Conservation (phyloP, 2,888 invertebrate genomes). For the Adelognathus sp. region DNA sequence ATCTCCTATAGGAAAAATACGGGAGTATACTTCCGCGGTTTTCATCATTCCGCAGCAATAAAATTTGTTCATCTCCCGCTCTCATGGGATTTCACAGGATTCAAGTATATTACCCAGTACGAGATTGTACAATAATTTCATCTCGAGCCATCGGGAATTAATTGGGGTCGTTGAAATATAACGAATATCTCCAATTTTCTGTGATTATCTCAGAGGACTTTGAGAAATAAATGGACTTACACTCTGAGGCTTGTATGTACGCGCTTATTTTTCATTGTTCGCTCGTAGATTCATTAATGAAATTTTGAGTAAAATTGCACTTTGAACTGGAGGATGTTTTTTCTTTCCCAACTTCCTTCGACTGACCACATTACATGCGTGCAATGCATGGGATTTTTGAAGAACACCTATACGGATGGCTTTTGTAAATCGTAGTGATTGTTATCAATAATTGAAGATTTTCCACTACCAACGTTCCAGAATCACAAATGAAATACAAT, state of each 20-base stretch:
- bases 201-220: not conserved
- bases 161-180: not conserved
- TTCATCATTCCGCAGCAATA: constrained; percentile 25
- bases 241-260: no score
- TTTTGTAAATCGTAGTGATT: no score
- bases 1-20: not conserved
- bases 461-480: not conserved
- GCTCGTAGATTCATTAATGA: no score
- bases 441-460: not conserved
- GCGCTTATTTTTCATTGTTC: no score
- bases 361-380: no score
- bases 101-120: not conserved
- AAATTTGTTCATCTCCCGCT: constrained; percentile 32
- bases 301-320: no score
- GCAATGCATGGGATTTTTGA: no score
- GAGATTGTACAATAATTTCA: not conserved
- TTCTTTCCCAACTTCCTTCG: no score
- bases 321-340: no score
- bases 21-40: not conserved
- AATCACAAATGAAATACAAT: not conserved
- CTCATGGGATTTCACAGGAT: not conserved
- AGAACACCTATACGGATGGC: no score
- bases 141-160: not conserved
- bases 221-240: no score
- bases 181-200: not conserved